Base-by-base conservation (phyloP, 1,140 invertebrate genomes). In the Dendroctonus ponderosae region DNA sequence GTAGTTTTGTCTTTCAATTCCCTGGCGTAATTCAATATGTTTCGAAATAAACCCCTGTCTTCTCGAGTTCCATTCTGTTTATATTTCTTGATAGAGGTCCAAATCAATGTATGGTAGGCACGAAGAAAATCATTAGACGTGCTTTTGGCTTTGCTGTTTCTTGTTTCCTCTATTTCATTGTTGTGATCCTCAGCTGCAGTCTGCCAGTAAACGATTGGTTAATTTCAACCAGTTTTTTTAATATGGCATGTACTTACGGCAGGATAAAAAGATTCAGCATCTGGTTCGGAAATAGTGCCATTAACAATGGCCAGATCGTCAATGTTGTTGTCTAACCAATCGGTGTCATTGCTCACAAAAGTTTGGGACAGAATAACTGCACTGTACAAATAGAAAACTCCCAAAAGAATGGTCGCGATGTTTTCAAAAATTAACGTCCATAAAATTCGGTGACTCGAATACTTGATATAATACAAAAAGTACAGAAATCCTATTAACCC, bases 221-320 rank as follows among this genome's bases (percentile, higher is more conserved):
- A 48, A 48, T n/a, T 7, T 48, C 7, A 48, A 48, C 14, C 5
- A 46, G 1, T 11, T 46, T 46, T 46, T 11, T 46, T 52, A n/a
- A 14, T 14, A 9, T 51, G 50, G 15, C n/a, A n/a, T 15, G n/a
- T 9, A 52, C n/a, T 15, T 26, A 52, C 50, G 2, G 26, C n/a
- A 0, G 50, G 14, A 15, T 52, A 5, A 9, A 46, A 46, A 11
- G 1, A 9, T 11, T 12, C 43, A 46, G 8, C 50, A 51, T 60
- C 14, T n/a, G 3, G 7, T 6, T 46, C 12, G 39, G 12, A 53
- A 5, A 44, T 15, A 5, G 57, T 67, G 41, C 61, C 65, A 48
- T 67, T 67, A 40, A 67, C 43, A 61, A 67, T 67, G 14, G 65
- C 58, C 26, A 67, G 7, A 54, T 67, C 65, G 9, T 67, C 57